A percentile compares a stretch with the other conserved stretches of the same genome.
phyloP scores from a whole-genome alignment of 2,113 vertebrate species.

The Columba janthina region DNA sequence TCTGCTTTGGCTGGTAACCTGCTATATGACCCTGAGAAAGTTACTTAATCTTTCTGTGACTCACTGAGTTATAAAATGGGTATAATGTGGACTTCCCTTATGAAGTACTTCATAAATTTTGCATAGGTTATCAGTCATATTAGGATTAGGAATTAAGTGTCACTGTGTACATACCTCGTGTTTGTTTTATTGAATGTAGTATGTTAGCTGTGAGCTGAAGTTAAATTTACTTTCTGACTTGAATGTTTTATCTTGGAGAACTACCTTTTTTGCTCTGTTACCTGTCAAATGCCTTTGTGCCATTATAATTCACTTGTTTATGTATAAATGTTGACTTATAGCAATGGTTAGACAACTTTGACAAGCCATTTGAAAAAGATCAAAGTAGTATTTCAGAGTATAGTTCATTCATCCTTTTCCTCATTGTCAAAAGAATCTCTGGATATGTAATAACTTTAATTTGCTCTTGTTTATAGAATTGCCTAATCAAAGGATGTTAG shows the following conservation, averaged over 20 bases:
- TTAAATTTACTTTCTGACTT: conserved; percentile 16
- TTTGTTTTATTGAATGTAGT: conserved; percentile 50
- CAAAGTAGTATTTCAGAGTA: background rate
- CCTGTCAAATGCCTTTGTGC: conserved; percentile 3
- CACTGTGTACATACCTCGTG: conserved; percentile 31
- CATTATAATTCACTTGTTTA: conserved; percentile 41
- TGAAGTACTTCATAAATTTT: conserved; percentile 46
- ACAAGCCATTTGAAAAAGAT: conserved; percentile 27
- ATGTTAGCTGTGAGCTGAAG: conserved; percentile 19
- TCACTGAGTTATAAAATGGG: background rate
- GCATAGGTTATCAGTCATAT: conserved; percentile 42
- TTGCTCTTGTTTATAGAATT: background rate
- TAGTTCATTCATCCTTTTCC: background rate
- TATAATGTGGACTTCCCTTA: background rate
- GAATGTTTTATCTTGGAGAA: conserved; percentile 20
- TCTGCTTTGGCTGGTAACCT: background rate
- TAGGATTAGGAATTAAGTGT: conserved; percentile 52
- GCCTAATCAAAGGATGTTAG: background rate
- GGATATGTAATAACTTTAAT: background rate
- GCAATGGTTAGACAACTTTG: conserved; percentile 12
- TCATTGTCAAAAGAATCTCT: background rate
- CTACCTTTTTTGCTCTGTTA: conserved; percentile 25
- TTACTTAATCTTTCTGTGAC: background rate
- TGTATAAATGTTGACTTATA: conserved; percentile 13
- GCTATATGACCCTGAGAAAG: background rate